phyloP scores from a whole-genome alignment of 2,113 vertebrate genomes.

The Halichoeres trimaculatus region DNA sequence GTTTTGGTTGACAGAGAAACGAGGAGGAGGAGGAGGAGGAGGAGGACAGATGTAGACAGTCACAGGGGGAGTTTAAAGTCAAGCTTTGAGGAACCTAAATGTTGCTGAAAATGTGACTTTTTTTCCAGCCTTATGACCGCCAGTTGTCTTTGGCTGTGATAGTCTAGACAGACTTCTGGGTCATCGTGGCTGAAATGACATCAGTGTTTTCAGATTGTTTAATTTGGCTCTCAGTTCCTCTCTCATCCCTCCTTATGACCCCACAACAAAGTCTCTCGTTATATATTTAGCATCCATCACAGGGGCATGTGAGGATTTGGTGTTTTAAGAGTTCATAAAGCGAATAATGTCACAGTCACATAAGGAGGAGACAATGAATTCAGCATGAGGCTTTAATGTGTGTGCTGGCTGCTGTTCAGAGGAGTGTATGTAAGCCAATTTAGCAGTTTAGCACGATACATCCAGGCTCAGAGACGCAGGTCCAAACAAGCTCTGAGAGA shows the following conservation, averaged over 20 bases:
- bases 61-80: conserved; percentile 28
- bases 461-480: conserved; percentile 42
- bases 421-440: conserved; percentile 6
- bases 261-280: conserved; percentile 67
- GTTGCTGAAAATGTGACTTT: conserved; percentile 54
- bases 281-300: conserved; percentile 29
- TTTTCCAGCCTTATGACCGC: conserved; percentile 48
- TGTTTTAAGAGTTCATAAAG: conserved; percentile 51
- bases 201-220: conserved; percentile 67
- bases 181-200: conserved; percentile 63
- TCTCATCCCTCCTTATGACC: conserved; percentile 37
- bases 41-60: conserved; percentile 26
- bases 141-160: conserved; percentile 59
- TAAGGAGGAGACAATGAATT: conserved; percentile 25
- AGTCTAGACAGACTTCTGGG: conserved; percentile 63
- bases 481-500: conserved; percentile 41
- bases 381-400: conserved; percentile 2
- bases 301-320: conserved; percentile 17
- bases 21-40: conserved; percentile 16
- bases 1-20: conserved; percentile 53
- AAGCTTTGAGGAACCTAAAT: conserved; percentile 54
- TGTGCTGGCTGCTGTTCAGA: conserved; percentile 15
- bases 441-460: conserved; percentile 10
- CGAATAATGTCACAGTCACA: conserved; percentile 20
- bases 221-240: conserved; percentile 61